A percentile compares a stretch with the other conserved stretches of the same genome.
Evolutionary conservation across 2,797 vertebrate species (phyloP).

Genomic region (Anguilla marmorata): DNA sequence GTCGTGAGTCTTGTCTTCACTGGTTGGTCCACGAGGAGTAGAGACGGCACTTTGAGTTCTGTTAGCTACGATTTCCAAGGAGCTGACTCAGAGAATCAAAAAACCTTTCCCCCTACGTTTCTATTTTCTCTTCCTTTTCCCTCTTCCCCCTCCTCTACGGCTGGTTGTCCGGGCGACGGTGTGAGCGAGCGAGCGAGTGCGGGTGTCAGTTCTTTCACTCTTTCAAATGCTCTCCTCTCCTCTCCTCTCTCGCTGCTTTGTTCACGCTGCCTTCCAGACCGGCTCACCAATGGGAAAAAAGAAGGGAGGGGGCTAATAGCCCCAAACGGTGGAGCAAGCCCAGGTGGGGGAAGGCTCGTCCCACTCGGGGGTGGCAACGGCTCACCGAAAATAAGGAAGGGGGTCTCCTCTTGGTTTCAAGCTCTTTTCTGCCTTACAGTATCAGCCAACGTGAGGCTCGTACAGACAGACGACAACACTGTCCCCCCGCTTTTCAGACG

Average conservation of each 20-base stretch:
- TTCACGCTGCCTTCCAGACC: conserved; percentile 66
- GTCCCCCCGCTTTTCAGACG: conserved; percentile 47
- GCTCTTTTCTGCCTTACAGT: conserved; percentile 22
- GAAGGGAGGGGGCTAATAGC: conserved; percentile 40
- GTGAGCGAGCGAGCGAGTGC: conserved; percentile 50
- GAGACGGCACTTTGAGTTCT: background rate
- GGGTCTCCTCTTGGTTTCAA: conserved; percentile 11
- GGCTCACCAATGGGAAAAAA: conserved; percentile 51
- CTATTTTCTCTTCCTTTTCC: conserved; percentile 41
- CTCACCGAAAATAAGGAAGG: background rate
- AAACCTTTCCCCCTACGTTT: conserved; percentile 52
- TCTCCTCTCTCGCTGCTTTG: conserved; percentile 62
- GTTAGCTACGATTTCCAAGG: background rate
- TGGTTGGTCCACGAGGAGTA: conserved; percentile 10
- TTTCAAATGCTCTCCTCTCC: conserved; percentile 61
- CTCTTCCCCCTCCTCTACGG: conserved; percentile 59
- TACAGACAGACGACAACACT: conserved; percentile 34
- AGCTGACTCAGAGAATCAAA: conserved; percentile 49
- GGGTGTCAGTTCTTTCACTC: conserved; percentile 63
- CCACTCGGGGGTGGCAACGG: background rate
- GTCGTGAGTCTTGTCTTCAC: conserved; percentile 19
- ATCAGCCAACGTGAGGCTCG: background rate
- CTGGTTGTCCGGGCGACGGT: conserved; percentile 74
- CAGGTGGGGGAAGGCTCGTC: background rate
- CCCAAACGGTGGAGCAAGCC: background rate